Percentiles rank a stretch among this genome's conserved stretches.
phyloP scores from a whole-genome alignment of 2,113 vertebrate genomes.

The Dicrurus megarhynchus region DNA sequence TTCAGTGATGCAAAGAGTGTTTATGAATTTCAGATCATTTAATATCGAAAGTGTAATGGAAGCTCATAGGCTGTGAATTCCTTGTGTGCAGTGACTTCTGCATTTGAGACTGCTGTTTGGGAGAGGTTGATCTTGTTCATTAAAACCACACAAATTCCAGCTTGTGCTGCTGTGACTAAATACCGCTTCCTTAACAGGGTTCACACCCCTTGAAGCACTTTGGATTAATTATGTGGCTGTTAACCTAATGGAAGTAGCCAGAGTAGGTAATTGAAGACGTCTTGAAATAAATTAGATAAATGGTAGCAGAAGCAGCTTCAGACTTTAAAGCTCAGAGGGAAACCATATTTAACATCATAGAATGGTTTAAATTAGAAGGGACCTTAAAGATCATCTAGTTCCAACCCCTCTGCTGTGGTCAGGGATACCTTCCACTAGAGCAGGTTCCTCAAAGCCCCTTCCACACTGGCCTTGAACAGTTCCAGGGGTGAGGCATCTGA shows the following conservation, averaged over 20 bases:
- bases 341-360: neutral
- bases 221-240: constrained; percentile 14
- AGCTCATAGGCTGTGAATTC: neutral
- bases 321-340: neutral
- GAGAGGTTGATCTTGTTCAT: neutral
- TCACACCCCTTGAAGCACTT: neutral
- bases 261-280: constrained; percentile 21
- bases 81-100: neutral
- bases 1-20: neutral
- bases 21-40: neutral
- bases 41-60: neutral
- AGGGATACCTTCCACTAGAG: neutral
- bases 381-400: neutral
- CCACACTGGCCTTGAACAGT: neutral
- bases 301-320: neutral
- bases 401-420: neutral
- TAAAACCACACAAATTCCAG: neutral
- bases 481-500: neutral
- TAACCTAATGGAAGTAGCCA: constrained; percentile 1
- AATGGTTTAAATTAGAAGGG: neutral
- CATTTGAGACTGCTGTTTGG: neutral
- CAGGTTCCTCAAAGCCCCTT: neutral
- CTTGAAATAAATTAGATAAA: constrained; percentile 43
- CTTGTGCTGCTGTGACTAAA: neutral
- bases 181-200: neutral